Conservation (phyloP, 1,140 invertebrate species). For the Coelopa frigida region DNA sequence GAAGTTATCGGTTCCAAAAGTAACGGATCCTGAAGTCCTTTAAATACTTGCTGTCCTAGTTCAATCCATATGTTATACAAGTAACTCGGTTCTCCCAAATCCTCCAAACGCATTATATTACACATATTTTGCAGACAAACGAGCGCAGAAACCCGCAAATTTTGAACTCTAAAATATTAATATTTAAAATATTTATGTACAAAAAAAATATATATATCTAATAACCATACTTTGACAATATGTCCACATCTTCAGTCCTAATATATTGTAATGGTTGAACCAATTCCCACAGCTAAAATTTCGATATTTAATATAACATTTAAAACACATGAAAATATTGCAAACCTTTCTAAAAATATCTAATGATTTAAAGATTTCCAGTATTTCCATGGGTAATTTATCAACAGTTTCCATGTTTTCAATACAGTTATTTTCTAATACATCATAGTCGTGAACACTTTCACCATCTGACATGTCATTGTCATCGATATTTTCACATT, state of each 20-base stretch:
- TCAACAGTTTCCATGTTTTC: slow-evolving; percentile 33
- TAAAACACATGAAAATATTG: slow-evolving; percentile 1
- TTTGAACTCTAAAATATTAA: slow-evolving; percentile 13
- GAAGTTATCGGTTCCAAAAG: slow-evolving; percentile 31
- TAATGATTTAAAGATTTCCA: slow-evolving; percentile 23
- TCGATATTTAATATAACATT: background rate
- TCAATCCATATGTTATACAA: slow-evolving; percentile 35
- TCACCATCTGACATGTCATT: slow-evolving; percentile 31
- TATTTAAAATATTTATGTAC: background rate
- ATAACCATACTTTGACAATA: background rate
- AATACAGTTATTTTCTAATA: slow-evolving; percentile 15
- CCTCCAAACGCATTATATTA: slow-evolving; percentile 23
- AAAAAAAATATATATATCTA: background rate
- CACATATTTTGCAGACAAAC: slow-evolving; percentile 33
- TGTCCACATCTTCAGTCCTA: background rate
- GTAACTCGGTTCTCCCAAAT: slow-evolving; percentile 25
- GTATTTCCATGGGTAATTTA: slow-evolving; percentile 25
- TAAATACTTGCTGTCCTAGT: slow-evolving; percentile 32
- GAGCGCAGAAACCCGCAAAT: slow-evolving; percentile 25
- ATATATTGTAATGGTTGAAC: slow-evolving; percentile 24
- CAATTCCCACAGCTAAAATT: slow-evolving; percentile 18
- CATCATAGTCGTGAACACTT: slow-evolving; percentile 30
- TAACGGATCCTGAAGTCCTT: slow-evolving; percentile 19
- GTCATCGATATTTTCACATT: slow-evolving; percentile 18
- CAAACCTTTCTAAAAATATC: slow-evolving; percentile 18